Base-by-base conservation (phyloP, 2,888 invertebrate species). In the Deilephila porcellus region DNA sequence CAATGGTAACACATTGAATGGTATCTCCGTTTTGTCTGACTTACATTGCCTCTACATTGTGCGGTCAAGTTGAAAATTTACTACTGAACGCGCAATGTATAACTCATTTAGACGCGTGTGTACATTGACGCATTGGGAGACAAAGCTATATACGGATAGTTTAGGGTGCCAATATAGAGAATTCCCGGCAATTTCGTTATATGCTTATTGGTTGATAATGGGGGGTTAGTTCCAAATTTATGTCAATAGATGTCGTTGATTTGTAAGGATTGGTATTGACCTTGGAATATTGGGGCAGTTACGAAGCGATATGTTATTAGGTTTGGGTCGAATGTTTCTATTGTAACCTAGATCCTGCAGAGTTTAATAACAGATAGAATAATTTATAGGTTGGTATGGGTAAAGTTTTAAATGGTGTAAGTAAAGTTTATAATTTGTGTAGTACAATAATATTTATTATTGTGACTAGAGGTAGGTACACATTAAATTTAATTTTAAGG, bases 161-260 rank as follows among this genome's bases (percentile, higher is more conserved):
- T 92, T 86, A 85, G 77, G 81, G 76, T 80, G 78, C 86, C 87
- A 88, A 90, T 91, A 88, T 88, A 86, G 83, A 86, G 84, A 87
- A 88, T 89, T 86, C 83, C 81, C 81, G 78, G 78, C 82, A 80
- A 87, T 88, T 85, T 83, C 82, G 81, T 82, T 85, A 83, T 80
- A 85, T 81, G 82, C 83, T 86, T 89, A 90, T 91, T 88, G 88
- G 85, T 84, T 86, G 85, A 82, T 84, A 87, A 88, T 87, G 85
- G 45, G 32, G 52, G 32, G 72, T 73, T 73, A 63, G 64, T 72
- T 67, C 56, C 25, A 67, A 59, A 73, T 67, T 73, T 73, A 67
- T 64, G 72, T 67, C 67, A 73, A 73, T 73, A 73, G 59, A 37
- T 67, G 64, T 72, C 32, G 63, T 34, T 25, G 67, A 64, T 73